Percentiles rank a stretch among this genome's conserved stretches.
Conservation (phyloP, 1,140 invertebrate genomes). For the Hyphantria cunea region DNA sequence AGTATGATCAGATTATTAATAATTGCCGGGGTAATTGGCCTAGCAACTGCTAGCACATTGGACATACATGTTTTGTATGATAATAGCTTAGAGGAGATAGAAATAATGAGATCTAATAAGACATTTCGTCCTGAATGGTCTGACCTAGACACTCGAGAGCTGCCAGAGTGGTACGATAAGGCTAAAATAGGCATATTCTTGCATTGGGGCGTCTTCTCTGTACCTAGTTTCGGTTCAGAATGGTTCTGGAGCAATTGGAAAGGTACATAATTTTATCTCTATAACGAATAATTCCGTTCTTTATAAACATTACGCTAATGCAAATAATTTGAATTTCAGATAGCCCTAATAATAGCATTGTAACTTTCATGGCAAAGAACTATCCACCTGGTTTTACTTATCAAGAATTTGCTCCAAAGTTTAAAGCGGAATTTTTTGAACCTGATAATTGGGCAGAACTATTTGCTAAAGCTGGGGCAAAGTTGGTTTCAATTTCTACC, state of each 20-base stretch:
- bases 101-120: constrained; percentile 11
- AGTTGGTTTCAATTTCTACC: constrained; percentile 77
- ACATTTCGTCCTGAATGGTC: constrained; percentile 86
- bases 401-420: constrained; percentile 92
- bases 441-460: constrained; percentile 89
- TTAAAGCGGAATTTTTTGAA: constrained; percentile 92
- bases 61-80: not conserved
- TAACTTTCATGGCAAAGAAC: constrained; percentile 88
- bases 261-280: constrained; percentile 78
- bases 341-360: constrained; percentile 40
- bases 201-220: constrained; percentile 96
- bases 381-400: constrained; percentile 92
- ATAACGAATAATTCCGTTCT: not conserved
- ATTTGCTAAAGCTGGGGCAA: constrained; percentile 89
- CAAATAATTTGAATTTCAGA: constrained; percentile 40
- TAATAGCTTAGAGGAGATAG: not conserved
- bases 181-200: constrained; percentile 96
- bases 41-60: constrained; percentile 10
- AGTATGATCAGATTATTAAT: constrained; percentile 27
- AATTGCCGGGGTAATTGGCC: constrained; percentile 6
- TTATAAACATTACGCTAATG: not conserved
- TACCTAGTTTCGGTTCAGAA: constrained; percentile 92
- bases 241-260: constrained; percentile 94
- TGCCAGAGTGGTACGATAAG: constrained; percentile 94
- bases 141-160: constrained; percentile 90